Percentiles rank a stretch among this genome's conserved stretches.
Conservation (phyloP, 2,113 vertebrate species). For the Dendrocopos noguchii region DNA sequence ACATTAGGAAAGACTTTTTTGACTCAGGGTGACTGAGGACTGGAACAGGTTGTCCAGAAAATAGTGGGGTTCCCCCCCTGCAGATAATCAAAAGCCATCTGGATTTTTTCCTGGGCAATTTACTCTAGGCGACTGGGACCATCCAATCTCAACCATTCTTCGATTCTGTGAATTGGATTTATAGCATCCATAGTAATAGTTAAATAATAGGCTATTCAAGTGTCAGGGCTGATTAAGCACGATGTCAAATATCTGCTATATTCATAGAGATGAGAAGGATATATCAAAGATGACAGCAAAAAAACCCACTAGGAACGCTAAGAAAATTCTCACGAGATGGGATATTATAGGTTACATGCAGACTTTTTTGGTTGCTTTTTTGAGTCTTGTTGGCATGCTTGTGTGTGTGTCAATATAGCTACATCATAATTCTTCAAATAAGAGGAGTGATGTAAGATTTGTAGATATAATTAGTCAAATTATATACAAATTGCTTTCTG, state of each 20-base stretch:
- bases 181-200: not conserved
- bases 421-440: not conserved
- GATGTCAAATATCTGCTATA: not conserved
- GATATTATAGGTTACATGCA: not conserved
- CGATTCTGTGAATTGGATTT: not conserved
- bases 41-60: not conserved
- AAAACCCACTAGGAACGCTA: not conserved
- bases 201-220: not conserved
- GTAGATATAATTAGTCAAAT: constrained; percentile 2
- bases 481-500: constrained; percentile 3
- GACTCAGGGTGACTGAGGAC: not conserved
- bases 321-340: constrained; percentile 13
- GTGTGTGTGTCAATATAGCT: not conserved
- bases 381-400: not conserved
- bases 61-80: not conserved
- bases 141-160: not conserved
- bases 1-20: not conserved
- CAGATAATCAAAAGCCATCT: not conserved
- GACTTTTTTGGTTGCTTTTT: not conserved
- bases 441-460: not conserved
- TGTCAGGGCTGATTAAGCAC: not conserved
- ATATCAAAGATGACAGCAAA: constrained; percentile 5
- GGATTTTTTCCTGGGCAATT: not conserved
- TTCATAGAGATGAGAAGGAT: not conserved
- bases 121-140: not conserved